Evolutionary conservation across 2,113 vertebrate genomes (phyloP).

Genomic region (Sakesphorus luctuosus): DNA sequence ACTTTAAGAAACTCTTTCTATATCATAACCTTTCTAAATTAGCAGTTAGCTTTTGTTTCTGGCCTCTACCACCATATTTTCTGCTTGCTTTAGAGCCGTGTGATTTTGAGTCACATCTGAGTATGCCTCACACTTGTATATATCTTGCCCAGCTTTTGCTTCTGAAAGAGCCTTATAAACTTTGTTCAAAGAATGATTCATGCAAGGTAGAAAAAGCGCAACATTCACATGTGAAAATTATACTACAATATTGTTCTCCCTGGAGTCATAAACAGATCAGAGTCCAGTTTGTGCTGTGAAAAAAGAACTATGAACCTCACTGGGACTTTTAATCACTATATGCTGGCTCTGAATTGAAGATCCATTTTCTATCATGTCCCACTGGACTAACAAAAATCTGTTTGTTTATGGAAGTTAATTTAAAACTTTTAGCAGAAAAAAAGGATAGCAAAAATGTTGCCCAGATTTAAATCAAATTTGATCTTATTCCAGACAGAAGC

Average conservation of each 20-base stretch:
- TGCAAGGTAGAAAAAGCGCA: conserved; percentile 44
- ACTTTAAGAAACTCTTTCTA: not conserved
- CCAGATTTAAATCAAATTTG: conserved; percentile 36
- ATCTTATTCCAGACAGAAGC: not conserved
- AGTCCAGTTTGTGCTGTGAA: conserved; percentile 63
- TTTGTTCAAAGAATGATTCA: conserved; percentile 61
- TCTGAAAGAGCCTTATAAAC: conserved; percentile 31
- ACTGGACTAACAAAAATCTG: conserved; percentile 45
- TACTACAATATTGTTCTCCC: conserved; percentile 53
- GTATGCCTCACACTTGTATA: not conserved
- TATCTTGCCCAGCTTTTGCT: not conserved
- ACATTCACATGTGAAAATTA: conserved; percentile 63
- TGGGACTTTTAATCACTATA: conserved; percentile 72
- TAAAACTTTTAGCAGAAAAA: conserved; percentile 47
- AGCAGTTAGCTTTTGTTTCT: not conserved
- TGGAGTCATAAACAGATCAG: conserved; percentile 68
- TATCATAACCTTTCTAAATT: not conserved
- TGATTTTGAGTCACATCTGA: not conserved
- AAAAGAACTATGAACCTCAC: conserved; percentile 68
- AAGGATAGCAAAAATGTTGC: conserved; percentile 20
- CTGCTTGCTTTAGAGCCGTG: rapidly evolving
- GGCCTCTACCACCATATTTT: not conserved
- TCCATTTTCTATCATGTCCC: conserved; percentile 59
- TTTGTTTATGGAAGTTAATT: conserved; percentile 66
- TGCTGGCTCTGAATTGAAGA: conserved; percentile 66